Evolutionary conservation across 2,888 invertebrate genomes (phyloP), one percentile per base, ranked within the genome.

Genomic region (Agrotis ipsilon): DNA sequence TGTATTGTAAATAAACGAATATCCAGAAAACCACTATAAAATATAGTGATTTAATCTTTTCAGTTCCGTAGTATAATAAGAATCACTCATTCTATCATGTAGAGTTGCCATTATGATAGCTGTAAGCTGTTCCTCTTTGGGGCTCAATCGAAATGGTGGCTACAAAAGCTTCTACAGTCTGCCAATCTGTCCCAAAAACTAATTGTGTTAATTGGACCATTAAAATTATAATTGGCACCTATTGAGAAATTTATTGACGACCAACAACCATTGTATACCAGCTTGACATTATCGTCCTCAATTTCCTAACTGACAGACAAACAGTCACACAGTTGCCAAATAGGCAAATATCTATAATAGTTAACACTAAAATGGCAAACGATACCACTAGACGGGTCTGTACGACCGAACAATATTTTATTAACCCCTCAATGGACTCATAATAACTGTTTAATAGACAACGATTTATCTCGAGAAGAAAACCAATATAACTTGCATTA

Each of bases 361-460:
- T 72, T 67, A 84, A 75, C 82, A 84, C 70, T 80, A 75, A 89
- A 92, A 92, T 92, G 87, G 89, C 84, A 76, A 75, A 59, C 65
- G 57, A 62, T 60, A 58, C 90, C 88, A 90, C 85, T 85, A 84
- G 81, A 84, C 84, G 81, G 77, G 78, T 83, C 85, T 82, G 83
- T 82, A 77, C 76, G 82, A 87, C 82, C 88, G 85, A 90, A 94
- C 94, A 93, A 94, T 95, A 95, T 94, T 95, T 94, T 94, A 94
- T 94, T 94, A 94, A 94, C 94, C 91, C 83, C 89, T 88, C 92
- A 95, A 94, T 93, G 88, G 86, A 82, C 88, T 85, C 87, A 94
- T 95, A 96, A 95, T 96, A 95, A 94, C 92, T 91, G 90, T 94
- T 95, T 94, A 94, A 95, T 95, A 94, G 94, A 93, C 92, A 93